Conservation (phyloP, 1,140 invertebrate species). For the Magallana gigas region DNA sequence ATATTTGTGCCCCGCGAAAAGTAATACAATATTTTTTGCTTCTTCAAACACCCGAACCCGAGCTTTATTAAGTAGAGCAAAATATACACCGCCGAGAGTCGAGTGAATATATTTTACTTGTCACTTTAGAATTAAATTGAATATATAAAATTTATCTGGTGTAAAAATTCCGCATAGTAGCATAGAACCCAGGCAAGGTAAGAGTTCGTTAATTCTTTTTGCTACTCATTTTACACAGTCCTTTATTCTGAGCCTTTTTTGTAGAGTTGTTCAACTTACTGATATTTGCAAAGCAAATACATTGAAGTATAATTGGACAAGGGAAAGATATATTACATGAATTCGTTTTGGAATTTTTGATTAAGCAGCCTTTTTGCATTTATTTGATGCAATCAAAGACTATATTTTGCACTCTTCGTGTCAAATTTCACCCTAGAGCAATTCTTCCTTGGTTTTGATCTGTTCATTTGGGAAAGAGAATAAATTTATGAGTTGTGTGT, state of each 20-base stretch:
- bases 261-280: slow-evolving; percentile 23
- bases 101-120: slow-evolving; percentile 23
- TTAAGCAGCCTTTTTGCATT: background rate
- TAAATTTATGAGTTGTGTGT: slow-evolving; percentile 26
- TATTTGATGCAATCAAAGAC: slow-evolving; percentile 24
- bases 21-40: slow-evolving; percentile 15
- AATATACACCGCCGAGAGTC: background rate
- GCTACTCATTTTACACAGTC: background rate
- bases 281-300: slow-evolving; percentile 24
- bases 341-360: slow-evolving; percentile 36
- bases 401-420: slow-evolving; percentile 26
- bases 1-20: background rate
- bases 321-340: slow-evolving; percentile 23
- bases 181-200: background rate
- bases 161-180: slow-evolving; percentile 7
- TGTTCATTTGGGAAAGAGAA: slow-evolving; percentile 20
- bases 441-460: slow-evolving; percentile 12
- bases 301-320: slow-evolving; percentile 22
- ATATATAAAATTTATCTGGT: slow-evolving; percentile 20
- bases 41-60: background rate
- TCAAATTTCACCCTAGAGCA: slow-evolving; percentile 25
- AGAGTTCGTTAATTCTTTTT: slow-evolving; percentile 17
- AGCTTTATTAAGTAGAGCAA: background rate
- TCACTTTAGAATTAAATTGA: slow-evolving; percentile 8
- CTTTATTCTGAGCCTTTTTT: slow-evolving; percentile 14